Conservation (phyloP, 2,113 vertebrate species). For the Pungitius pungitius region DNA sequence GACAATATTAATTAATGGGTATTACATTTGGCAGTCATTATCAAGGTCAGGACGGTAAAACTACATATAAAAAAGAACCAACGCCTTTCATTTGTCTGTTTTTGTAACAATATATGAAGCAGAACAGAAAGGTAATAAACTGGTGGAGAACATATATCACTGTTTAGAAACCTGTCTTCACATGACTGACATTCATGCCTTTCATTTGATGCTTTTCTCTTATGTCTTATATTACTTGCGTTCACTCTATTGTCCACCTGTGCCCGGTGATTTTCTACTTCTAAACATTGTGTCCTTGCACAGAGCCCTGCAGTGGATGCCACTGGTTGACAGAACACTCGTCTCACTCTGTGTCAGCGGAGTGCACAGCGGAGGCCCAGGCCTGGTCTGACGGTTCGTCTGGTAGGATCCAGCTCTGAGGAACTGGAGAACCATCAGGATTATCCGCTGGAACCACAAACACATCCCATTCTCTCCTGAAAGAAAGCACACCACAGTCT, state of each 20-base stretch:
- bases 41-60: neutral
- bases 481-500: constrained; percentile 13
- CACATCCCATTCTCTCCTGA: constrained; percentile 92
- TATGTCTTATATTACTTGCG: no score
- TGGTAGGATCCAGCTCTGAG: constrained; percentile 90
- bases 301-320: neutral
- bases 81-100: neutral
- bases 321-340: neutral
- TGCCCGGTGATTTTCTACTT: no score
- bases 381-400: constrained; percentile 83
- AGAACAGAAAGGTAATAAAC: neutral
- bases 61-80: neutral
- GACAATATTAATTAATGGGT: neutral
- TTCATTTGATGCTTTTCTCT: no score
- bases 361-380: constrained; percentile 87
- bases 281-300: neutral
- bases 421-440: constrained; percentile 85
- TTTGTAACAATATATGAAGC: neutral
- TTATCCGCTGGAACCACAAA: constrained; percentile 88
- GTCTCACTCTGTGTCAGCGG: constrained; percentile 18
- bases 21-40: neutral
- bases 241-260: no score
- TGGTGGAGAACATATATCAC: neutral
- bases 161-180: neutral
- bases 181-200: no score